phyloP scores from a whole-genome alignment of 2,888 invertebrate genomes.

The Barypeithes pellucidus region DNA sequence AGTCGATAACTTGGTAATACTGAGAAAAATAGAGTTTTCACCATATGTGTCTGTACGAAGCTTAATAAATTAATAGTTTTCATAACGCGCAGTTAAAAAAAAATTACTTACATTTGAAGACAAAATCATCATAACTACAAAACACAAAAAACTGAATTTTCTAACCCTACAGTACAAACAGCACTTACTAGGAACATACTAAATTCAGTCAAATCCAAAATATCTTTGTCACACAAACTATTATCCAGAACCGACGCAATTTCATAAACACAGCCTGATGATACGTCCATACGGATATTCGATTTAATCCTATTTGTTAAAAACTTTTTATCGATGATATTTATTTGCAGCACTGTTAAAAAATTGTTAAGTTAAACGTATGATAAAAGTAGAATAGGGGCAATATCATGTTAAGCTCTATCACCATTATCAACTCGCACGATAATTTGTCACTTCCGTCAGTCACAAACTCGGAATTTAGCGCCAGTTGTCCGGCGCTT shows the following conservation, averaged over 20 bases:
- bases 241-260: slow-evolving; percentile 41
- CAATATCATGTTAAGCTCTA: slow-evolving; percentile 9
- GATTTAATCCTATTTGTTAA: slow-evolving; percentile 17
- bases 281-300: slow-evolving; percentile 30
- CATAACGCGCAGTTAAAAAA: slow-evolving; percentile 1
- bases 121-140: slow-evolving; percentile 56
- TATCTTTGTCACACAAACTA: slow-evolving; percentile 43
- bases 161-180: slow-evolving; percentile 54
- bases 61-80: too few species aligned
- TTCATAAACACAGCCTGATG: slow-evolving; percentile 36
- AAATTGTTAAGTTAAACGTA: neutral
- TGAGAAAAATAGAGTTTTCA: too few species aligned
- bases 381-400: slow-evolving; percentile 22
- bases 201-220: slow-evolving; percentile 53
- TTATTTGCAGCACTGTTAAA: slow-evolving; percentile 15
- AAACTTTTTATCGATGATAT: slow-evolving; percentile 11
- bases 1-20: too few species aligned
- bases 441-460: slow-evolving; percentile 34
- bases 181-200: slow-evolving; percentile 56
- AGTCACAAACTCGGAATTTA: slow-evolving; percentile 29
- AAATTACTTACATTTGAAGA: slow-evolving; percentile 56
- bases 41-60: too few species aligned
- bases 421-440: slow-evolving; percentile 30
- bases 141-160: slow-evolving; percentile 48
- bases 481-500: slow-evolving; percentile 22